Evolutionary conservation across 1,140 invertebrate genomes (phyloP).

Genomic region (Zaprionus lachaisei): DNA sequence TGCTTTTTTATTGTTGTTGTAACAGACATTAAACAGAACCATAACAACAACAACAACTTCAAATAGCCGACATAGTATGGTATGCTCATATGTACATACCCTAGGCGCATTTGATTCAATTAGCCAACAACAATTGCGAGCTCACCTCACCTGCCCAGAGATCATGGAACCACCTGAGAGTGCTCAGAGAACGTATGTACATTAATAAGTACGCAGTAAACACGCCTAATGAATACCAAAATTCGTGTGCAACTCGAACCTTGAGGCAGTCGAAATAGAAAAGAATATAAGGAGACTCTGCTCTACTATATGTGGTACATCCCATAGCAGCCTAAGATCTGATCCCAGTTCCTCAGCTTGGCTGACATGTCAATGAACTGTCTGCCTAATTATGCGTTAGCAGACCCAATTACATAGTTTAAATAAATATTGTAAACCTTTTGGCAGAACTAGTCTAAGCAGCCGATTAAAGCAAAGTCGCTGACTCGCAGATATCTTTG

Average conservation of each 20-base stretch:
- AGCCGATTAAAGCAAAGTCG: slow-evolving; percentile 54
- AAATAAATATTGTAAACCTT: slow-evolving; percentile 38
- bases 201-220: background rate
- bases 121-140: background rate
- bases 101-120: slow-evolving; percentile 3
- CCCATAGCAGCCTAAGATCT: background rate
- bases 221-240: slow-evolving; percentile 15
- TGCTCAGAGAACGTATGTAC: slow-evolving; percentile 6
- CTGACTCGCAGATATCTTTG: slow-evolving; percentile 50
- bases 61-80: slow-evolving; percentile 1
- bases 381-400: slow-evolving; percentile 27
- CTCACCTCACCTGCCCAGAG: background rate
- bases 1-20: background rate
- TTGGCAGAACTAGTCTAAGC: slow-evolving; percentile 41
- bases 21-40: slow-evolving; percentile 20
- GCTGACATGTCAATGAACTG: slow-evolving; percentile 39
- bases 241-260: background rate
- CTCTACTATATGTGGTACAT: background rate
- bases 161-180: background rate
- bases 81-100: background rate
- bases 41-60: background rate
- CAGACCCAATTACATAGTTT: slow-evolving; percentile 68
- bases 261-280: background rate
- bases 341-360: background rate
- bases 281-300: too few relatives aligned